Percentiles rank a stretch among this genome's conserved stretches.
phyloP scores from a whole-genome alignment of 2,113 vertebrate genomes.

The Mobula birostris region DNA sequence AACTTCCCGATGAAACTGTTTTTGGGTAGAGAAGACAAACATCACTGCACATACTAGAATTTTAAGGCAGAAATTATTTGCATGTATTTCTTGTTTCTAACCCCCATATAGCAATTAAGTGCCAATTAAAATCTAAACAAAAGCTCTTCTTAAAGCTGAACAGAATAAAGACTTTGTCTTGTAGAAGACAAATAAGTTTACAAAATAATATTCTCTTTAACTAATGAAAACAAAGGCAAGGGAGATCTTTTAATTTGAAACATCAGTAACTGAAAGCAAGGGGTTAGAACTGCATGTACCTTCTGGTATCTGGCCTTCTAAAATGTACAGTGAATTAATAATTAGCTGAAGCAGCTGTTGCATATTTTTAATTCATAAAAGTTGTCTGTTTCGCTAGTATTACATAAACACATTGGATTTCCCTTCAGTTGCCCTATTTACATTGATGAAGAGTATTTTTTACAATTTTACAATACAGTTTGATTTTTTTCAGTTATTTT shows the following conservation, averaged over 20 bases:
- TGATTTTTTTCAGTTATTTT: too few relatives aligned
- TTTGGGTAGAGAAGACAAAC: too few relatives aligned
- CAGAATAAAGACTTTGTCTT: neutral
- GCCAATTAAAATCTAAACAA: neutral
- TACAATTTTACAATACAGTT: too few relatives aligned
- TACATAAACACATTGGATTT: too few relatives aligned
- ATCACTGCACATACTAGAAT: too few relatives aligned
- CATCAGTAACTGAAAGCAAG: neutral
- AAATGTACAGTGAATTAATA: neutral
- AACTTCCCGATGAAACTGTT: too few relatives aligned
- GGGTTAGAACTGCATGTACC: neutral
- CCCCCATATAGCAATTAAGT: neutral
- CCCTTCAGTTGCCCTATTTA: too few relatives aligned
- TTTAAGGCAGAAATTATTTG: too few relatives aligned
- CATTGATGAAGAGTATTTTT: too few relatives aligned
- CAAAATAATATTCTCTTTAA: neutral
- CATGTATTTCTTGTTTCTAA: neutral
- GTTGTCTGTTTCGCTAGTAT: neutral
- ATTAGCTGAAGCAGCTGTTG: neutral
- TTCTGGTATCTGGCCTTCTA: neutral
- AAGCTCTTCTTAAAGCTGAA: neutral
- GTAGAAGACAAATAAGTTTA: neutral
- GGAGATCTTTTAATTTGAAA: neutral
- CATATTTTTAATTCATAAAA: neutral
- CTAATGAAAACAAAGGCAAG: neutral